These are phyloP conservation scores for Regulus satrapa DNA, from an alignment of 2,113 vertebrate species.

Conservation along the genomic window DNA sequence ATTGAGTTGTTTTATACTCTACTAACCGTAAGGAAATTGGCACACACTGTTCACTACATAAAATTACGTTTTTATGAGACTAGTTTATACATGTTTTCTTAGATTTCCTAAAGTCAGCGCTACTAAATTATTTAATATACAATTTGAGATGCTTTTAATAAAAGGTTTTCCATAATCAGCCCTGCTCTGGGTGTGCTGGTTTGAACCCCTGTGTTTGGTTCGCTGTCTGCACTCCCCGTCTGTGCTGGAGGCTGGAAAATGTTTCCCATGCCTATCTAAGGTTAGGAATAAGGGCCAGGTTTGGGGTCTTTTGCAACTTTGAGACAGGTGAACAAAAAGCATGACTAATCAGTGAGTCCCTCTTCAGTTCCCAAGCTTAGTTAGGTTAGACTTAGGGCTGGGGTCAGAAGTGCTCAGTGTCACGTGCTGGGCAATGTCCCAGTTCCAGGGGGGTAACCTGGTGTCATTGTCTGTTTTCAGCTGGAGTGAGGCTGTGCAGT, in stretches of 20 bases:
- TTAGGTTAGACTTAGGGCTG: background rate
- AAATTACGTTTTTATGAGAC: background rate
- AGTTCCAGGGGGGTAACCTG: background rate
- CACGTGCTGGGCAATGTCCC: background rate
- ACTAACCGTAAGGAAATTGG: background rate
- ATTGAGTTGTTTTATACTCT: background rate
- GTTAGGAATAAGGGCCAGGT: background rate
- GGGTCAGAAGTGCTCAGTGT: background rate
- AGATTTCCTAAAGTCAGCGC: background rate
- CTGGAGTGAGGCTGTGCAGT: background rate
- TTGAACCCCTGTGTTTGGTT: background rate
- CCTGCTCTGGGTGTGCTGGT: background rate
- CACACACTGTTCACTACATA: background rate
- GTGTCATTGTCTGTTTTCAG: background rate
- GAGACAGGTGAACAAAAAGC: conserved; percentile 39
- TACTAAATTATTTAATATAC: background rate
- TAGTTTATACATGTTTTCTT: background rate
- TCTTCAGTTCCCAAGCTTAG: background rate
- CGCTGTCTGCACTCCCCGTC: background rate
- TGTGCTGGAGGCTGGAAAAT: background rate
- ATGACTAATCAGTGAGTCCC: background rate
- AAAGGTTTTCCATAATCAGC: background rate
- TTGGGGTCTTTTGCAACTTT: background rate
- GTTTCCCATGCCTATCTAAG: background rate
- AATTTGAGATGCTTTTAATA: background rate